Percentiles rank a stretch among this genome's conserved stretches.
phyloP scores from a whole-genome alignment of 2,113 vertebrate genomes.

The Cebus imitator region DNA sequence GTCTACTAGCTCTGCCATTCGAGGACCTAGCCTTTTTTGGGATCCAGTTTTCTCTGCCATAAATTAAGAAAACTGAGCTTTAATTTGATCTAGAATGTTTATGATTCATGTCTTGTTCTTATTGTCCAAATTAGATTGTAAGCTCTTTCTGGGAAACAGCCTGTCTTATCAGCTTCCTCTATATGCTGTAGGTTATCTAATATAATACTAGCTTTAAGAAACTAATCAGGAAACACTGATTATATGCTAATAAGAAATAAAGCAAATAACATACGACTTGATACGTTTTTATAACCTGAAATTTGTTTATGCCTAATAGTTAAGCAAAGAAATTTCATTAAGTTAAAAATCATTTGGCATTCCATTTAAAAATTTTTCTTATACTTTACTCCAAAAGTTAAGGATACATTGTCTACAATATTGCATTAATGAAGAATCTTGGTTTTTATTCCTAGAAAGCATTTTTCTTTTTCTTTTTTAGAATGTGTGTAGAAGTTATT shows the following conservation, averaged over 20 bases:
- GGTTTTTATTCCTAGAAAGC: background rate
- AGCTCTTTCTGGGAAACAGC: background rate
- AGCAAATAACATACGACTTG: background rate
- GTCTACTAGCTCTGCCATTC: background rate
- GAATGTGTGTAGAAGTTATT: background rate
- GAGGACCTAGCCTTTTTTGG: background rate
- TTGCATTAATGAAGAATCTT: background rate
- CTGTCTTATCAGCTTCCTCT: background rate
- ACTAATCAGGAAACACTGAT: background rate
- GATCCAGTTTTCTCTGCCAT: background rate
- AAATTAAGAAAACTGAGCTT: constrained; percentile 8
- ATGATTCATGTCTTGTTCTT: background rate
- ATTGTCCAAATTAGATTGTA: background rate
- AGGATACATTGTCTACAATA: background rate
- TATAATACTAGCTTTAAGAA: background rate
- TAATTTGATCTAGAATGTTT: background rate
- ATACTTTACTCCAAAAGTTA: background rate
- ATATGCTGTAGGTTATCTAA: background rate
- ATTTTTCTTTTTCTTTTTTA: background rate
- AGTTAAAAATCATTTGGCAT: background rate
- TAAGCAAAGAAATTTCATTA: background rate
- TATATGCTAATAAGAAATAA: background rate
- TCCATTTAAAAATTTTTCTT: background rate
- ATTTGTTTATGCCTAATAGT: background rate
- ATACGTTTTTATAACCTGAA: background rate